Base-by-base conservation (phyloP, 2,888 invertebrate genomes). In the Cosmia trapezina region DNA sequence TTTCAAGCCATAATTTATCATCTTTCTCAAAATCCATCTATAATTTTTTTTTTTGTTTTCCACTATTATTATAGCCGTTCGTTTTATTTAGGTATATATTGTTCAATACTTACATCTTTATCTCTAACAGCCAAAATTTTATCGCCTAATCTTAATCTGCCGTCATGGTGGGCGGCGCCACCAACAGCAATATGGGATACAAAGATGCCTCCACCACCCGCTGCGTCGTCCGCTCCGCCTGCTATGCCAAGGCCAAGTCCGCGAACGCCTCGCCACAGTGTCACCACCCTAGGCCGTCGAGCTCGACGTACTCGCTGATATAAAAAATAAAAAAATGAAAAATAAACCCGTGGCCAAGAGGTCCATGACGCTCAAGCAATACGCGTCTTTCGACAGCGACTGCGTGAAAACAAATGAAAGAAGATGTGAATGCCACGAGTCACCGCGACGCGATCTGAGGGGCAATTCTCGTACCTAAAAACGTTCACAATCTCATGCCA, bases 81-180 rank as follows among this genome's bases (percentile, higher is more conserved):
- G 0, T 9, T 43, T 49, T 1, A 2, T 33, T 11, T n/a, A 11
- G 6, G 0, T 41, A 8, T 1, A 53, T 33, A 14, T 47, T 47
- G 2, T 33, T 43, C 0, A 59, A 54, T 63, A 94, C 96, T 94
- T 80, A 96, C 96, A 87, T 95, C 93, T 86, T 95, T 93, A 88
- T 96, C 95, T 81, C 95, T 94, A 51, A 96, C 96, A 83, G 96
- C 96, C 84, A 96, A 90, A 88, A 96, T 96, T 89, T 96, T 95
- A 92, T 96, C 96, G 76, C 96, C 96, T 89, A 96, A 86, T 85
- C 94, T 93, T 82, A 96, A 91, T 91, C 95, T 93, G 77, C 96
- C 95, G 64, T 96, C 96, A 73, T 95, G 93, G 74, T 95, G 95
- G 2, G 96, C 96, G 0, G 96, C 96, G 0, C 96, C 96, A 43